Conservation (phyloP, 2,113 vertebrate genomes). For the Heloderma charlesbogerti region DNA sequence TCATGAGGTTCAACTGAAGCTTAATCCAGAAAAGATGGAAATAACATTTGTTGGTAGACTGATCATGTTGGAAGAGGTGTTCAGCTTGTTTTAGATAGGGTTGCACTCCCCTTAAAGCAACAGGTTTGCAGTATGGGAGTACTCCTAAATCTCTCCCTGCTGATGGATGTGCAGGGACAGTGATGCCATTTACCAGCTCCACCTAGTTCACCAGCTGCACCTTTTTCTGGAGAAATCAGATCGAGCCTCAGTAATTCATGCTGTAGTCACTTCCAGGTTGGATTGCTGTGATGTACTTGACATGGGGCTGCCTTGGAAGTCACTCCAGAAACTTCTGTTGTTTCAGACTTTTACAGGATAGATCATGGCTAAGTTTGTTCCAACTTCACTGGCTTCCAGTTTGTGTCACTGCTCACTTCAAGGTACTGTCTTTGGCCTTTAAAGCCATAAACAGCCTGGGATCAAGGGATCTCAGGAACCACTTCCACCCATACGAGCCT, state of each 20-base stretch:
- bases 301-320: background rate
- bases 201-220: no score
- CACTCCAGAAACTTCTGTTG: background rate
- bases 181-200: background rate
- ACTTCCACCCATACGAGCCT: slow-evolving; percentile 8
- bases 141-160: no score
- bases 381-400: background rate
- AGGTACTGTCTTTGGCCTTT: background rate
- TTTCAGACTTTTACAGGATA: background rate
- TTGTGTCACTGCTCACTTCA: background rate
- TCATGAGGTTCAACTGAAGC: background rate
- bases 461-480: background rate
- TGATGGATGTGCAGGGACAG: no score
- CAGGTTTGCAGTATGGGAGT: background rate
- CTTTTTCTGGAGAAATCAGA: no score
- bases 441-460: background rate
- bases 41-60: background rate
- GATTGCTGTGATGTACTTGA: background rate
- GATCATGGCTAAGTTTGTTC: background rate
- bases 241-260: background rate
- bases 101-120: background rate
- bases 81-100: background rate
- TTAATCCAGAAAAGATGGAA: background rate
- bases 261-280: background rate
- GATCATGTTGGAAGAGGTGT: background rate